Percentiles rank a stretch among this genome's conserved stretches.
These are phyloP conservation scores for Erythrolamprus reginae DNA, from an alignment of 2,113 vertebrate genomes.

Conservation along the genomic window DNA sequence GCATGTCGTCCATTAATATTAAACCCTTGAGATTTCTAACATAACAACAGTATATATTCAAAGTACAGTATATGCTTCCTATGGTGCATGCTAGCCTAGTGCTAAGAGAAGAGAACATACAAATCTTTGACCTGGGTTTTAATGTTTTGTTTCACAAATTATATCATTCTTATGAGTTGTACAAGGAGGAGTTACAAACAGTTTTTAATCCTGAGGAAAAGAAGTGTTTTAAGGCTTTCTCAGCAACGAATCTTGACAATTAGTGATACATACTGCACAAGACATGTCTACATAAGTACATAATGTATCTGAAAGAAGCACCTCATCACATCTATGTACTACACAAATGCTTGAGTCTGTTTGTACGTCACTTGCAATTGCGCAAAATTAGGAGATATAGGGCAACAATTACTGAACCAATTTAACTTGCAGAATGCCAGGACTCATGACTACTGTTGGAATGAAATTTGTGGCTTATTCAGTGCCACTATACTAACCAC, in stretches of 20 bases:
- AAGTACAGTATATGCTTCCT: background rate
- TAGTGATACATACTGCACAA: background rate
- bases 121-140: background rate
- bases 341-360: background rate
- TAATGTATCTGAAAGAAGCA: background rate
- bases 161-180: background rate
- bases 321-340: background rate
- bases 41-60: background rate
- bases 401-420: background rate
- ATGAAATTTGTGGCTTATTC: background rate
- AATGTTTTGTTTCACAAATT: background rate
- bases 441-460: background rate
- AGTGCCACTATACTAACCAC: background rate
- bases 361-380: background rate
- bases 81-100: background rate
- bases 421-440: background rate
- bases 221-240: background rate
- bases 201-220: conserved; percentile 12
- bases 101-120: background rate
- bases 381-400: background rate
- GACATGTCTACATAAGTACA: background rate
- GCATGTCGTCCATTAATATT: background rate
- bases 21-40: background rate
- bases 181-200: background rate
- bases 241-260: background rate